Base-by-base conservation (phyloP, 2,888 invertebrate species). In the Diadegma fenestrale region DNA sequence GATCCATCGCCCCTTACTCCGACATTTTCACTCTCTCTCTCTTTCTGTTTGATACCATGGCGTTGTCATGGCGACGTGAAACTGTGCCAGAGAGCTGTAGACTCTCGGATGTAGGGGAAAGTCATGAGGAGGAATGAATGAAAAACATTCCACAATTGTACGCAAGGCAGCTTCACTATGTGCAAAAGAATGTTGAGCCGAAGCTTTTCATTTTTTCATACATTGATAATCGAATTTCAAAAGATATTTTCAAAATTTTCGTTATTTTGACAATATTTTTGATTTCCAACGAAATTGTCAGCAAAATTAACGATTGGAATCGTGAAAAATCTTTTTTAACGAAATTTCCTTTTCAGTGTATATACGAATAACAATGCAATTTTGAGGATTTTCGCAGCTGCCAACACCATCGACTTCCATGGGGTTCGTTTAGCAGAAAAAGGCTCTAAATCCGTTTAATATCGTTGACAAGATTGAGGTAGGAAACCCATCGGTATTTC, bases 11-110 rank as follows among this genome's bases (percentile, higher is more conserved):
- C 54, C 54, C 72, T 71, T n/a, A n/a, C n/a, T 45, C 41, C 54
- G 41, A 12, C 26, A 14, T 79, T 14, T 79, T 2, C 69, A 61
- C 78, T 33, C 45, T 37, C 37, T 37, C 37, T 5, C 37, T 37
- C 37, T 7, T 10, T 37, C 37, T 22, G 17, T 58, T n/a, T 37
- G 37, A 12, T 33, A 61, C 69, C 33, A 61, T 19, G 72, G 72
- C 14, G 73, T 80, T 68, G 80, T 66, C 80, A 80, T 80, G 72
- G 66, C 41, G 43, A 80, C 80, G 73, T 5, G 73, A 66, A 80
- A 54, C 54, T 19, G 69, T 69, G 58, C 64, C 30, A 8, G 72
- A 17, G 64, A 43, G 66, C 63, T 51, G 17, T 69, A 69, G 58
- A 54, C 61, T 43, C 71, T 37, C 5, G 41, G 63, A 41, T 37